A percentile compares a stretch with the other conserved stretches of the same genome.
These are phyloP conservation scores for Abscondita cerata DNA, from an alignment of 2,888 invertebrate species.

Conservation along the genomic window DNA sequence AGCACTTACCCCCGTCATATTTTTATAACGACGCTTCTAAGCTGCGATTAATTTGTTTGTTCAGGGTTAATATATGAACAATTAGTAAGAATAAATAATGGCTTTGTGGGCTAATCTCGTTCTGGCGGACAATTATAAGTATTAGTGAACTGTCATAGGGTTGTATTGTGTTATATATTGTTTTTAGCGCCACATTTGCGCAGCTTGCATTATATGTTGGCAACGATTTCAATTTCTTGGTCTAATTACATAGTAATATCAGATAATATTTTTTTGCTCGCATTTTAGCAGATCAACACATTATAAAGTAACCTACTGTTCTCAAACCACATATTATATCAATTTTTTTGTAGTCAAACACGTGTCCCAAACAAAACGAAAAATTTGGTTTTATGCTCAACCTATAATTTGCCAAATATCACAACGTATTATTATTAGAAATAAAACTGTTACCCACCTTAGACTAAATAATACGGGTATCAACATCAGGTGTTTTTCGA, in stretches of 20 bases:
- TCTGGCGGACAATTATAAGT: constrained; percentile 32
- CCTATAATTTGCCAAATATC: constrained; percentile 25
- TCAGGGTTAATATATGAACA: constrained; percentile 56
- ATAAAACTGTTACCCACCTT: constrained; percentile 3
- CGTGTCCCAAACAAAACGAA: constrained; percentile 20
- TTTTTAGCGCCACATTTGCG: constrained; percentile 18
- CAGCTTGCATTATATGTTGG: background rate
- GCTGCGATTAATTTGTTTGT: constrained; percentile 57
- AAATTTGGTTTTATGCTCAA: constrained; percentile 9
- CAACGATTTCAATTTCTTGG: background rate
- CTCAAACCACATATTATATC: constrained; percentile 20
- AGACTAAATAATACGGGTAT: background rate
- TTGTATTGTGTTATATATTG: constrained; percentile 28
- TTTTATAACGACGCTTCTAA: constrained; percentile 55
- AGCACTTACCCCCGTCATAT: constrained; percentile 52
- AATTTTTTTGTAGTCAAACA: constrained; percentile 23
- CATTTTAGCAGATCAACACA: constrained; percentile 28
- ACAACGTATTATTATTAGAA: constrained; percentile 25
- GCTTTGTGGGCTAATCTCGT: constrained; percentile 26
- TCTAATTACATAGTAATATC: constrained; percentile 3
- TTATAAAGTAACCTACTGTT: constrained; percentile 19
- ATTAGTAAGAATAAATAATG: constrained; percentile 50
- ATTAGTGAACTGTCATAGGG: constrained; percentile 34
- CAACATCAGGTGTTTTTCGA: constrained; percentile 1
- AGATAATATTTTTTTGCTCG: constrained; percentile 11